phyloP scores from a whole-genome alignment of 2,797 vertebrate species.

The Protonibea diacanthus region DNA sequence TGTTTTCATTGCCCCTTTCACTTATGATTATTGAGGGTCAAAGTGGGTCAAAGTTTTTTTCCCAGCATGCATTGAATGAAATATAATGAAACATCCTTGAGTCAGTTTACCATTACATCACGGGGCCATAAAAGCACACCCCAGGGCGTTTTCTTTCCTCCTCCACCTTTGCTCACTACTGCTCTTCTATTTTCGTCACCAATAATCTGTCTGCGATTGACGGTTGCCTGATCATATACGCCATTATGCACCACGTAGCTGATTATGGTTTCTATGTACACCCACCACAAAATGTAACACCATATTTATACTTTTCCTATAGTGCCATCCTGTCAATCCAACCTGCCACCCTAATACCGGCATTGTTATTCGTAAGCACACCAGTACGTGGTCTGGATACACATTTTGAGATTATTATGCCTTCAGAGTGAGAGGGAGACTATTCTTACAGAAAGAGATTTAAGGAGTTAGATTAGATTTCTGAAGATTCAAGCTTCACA shows the following conservation, averaged over 20 bases:
- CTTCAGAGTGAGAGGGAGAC: not conserved
- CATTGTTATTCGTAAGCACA: not conserved
- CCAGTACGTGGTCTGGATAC: not conserved
- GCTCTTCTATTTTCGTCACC: not conserved
- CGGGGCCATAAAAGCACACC: not conserved
- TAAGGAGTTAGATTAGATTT: not conserved
- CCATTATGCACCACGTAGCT: not conserved
- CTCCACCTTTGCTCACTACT: not conserved
- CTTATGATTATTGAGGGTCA: not conserved
- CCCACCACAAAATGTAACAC: slow-evolving; percentile 4
- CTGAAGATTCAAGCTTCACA: not conserved
- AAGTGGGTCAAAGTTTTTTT: not conserved
- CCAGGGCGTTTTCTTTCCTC: not conserved
- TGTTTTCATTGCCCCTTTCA: not conserved
- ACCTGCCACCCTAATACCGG: not conserved
- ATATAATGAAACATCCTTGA: not conserved
- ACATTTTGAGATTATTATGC: not conserved
- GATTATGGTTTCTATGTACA: not conserved
- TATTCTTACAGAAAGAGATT: not conserved
- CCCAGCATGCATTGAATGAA: slow-evolving; percentile 4
- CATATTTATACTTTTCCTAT: not conserved
- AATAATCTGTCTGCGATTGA: slow-evolving; percentile 18
- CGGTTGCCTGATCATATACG: not conserved
- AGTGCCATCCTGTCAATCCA: not conserved
- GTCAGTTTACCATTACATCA: not conserved